Base-by-base conservation (phyloP, 1,140 invertebrate species). In the Gryon sp. region DNA sequence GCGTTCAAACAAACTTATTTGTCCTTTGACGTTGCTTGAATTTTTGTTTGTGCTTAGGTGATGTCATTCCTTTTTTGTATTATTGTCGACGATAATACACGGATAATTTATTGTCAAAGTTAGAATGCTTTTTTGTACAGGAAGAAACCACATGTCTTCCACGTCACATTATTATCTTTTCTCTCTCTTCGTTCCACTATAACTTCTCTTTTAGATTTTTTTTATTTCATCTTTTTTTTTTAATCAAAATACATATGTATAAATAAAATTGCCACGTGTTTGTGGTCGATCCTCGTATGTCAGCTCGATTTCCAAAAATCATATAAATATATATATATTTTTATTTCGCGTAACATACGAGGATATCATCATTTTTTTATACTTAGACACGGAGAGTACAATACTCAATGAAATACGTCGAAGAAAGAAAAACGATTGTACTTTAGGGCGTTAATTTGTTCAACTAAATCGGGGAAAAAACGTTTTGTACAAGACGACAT, bases 21-120 rank as follows among this genome's bases (percentile, higher is more conserved):
- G 6, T 50, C 30, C 59, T n/a, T 66, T 68, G 65, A 69, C 73
- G 73, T 69, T 69, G 63, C 73, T 76, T 74, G 15, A 22, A 38
- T 75, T 66, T 75, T 75, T 66, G 62, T 66, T 75, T 75, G 70
- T 80, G 34, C 48, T 73, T 81, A 81, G 66, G 50, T 82, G 82
- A 55, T 80, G 77, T 85, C 80, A 84, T 86, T 84, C 82, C 84
- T 62, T 83, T n/a, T n/a, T 72, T 28, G 65, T 84, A 85, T 84
- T 72, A 79, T 82, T 81, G 76, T 77, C 68, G 55, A 66, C 65
- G 38, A 81, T 80, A 69, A 83, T 80, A 81, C 53, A 32, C 20
- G 2, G 26, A 45, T 76, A 66, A 52, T 66, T 66, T 62, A 55
- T 16, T 18, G 36, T 62, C 53, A 55, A 36, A 50, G 5, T 4